Percentiles rank a stretch among this genome's conserved stretches.
These are phyloP conservation scores for Paraescarpia echinospica DNA, from an alignment of 1,140 invertebrate species.

Conservation along the genomic window DNA sequence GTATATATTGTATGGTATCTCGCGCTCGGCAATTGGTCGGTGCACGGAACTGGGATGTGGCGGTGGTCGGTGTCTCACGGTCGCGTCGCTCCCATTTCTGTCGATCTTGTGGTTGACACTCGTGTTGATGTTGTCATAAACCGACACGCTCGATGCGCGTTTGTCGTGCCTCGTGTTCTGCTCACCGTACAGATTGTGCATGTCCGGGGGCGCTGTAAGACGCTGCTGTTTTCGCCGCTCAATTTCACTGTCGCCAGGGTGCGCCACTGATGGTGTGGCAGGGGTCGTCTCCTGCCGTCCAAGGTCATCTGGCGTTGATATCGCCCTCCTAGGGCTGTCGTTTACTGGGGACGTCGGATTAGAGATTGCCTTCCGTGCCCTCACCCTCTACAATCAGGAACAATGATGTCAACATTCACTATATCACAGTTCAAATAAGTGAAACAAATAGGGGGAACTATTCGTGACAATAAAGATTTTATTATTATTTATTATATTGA, in stretches of 20 bases:
- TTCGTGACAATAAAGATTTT: too few species aligned
- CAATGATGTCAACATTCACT: neutral
- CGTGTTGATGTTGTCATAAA: conserved; percentile 79
- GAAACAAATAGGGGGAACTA: neutral
- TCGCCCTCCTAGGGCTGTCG: conserved; percentile 75
- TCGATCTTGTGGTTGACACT: neutral
- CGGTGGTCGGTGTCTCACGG: conserved; percentile 27
- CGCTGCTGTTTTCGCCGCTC: conserved; percentile 18
- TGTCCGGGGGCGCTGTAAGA: conserved; percentile 32
- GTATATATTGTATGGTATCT: conserved; percentile 18
- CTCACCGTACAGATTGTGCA: neutral
- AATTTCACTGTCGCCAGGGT: neutral
- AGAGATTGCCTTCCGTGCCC: conserved; percentile 80
- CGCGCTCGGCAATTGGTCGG: conserved; percentile 23
- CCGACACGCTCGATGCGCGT: conserved; percentile 74
- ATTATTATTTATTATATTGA: neutral
- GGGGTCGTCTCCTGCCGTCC: conserved; percentile 23
- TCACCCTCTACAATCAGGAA: neutral
- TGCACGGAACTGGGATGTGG: conserved; percentile 25
- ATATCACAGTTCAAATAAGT: neutral
- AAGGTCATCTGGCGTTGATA: conserved; percentile 72
- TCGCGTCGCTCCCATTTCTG: neutral
- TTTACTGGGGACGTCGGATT: conserved; percentile 88
- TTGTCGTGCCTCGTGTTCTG: neutral
- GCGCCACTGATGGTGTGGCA: conserved; percentile 10